Conservation (phyloP, 1,140 invertebrate species). For the Nasonia giraulti region DNA sequence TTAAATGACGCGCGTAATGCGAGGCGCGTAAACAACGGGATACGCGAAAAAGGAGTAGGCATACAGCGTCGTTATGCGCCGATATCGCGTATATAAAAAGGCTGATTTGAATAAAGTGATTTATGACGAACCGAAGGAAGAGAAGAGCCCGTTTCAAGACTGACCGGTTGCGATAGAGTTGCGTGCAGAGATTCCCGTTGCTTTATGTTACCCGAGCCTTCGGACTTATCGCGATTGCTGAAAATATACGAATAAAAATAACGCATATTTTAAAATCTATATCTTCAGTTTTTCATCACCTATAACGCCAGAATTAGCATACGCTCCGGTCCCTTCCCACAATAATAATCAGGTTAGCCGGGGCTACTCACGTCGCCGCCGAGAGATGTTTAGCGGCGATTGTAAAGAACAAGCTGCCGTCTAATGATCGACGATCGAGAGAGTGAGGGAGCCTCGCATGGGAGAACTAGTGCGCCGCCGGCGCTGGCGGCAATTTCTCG, state of each 20-base stretch:
- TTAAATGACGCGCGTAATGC: constrained; percentile 6
- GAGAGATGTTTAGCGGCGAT: constrained; percentile 68
- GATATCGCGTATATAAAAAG: constrained; percentile 21
- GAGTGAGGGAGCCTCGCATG: constrained; percentile 52
- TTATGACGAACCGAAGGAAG: background rate
- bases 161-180: background rate
- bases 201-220: background rate
- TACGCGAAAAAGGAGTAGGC: background rate
- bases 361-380: constrained; percentile 31
- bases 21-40: constrained; percentile 20
- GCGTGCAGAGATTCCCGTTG: background rate
- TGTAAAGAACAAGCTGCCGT: constrained; percentile 67
- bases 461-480: background rate
- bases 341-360: background rate
- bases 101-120: constrained; percentile 35
- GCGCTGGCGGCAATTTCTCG: background rate
- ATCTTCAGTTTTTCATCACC: too few relatives aligned
- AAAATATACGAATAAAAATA: too few relatives aligned
- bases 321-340: background rate
- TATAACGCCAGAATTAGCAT: background rate
- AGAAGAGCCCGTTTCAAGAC: background rate
- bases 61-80: background rate
- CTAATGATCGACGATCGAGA: constrained; percentile 65
- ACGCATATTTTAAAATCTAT: background rate
- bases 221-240: background rate